Base-by-base conservation (phyloP, 2,888 invertebrate species). In the Branchellion lobata region DNA sequence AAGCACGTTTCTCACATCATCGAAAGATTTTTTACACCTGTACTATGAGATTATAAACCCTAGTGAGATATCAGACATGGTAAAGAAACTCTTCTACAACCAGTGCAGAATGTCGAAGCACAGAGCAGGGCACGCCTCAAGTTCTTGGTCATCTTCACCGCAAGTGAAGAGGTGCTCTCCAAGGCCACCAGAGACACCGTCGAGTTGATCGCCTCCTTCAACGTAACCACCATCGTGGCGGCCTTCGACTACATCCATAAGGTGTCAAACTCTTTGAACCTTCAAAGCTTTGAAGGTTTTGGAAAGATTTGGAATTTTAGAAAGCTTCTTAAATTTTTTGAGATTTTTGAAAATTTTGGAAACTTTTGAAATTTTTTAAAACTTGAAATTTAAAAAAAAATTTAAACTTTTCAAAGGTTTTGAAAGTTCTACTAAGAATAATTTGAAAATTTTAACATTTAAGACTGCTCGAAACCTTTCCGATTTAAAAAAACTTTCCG, bases 231-330 rank as follows among this genome's bases (percentile, higher is more conserved):
- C 24, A 24, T 57, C 21, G 61, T 57, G 14, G 61, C 24, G 8
- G 61, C 61, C 61, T 57, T 57, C 61, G 24, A 57, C n/a, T 57
- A 57, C 61, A 5, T 24, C 24, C 61, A 57, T n/a, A 57, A 57
- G 5, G 40, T 40, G 40, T n/a, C n/a, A n/a, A n/a, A n/a, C n/a
- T n/a, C n/a, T n/a, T n/a, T n/a, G n/a, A n/a, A n/a, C n/a, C n/a
- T n/a, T n/a, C n/a, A n/a, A n/a, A n/a, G n/a, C 18, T 47, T 47
- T 47, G 8, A 47, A 47, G 18, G 18, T 47, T 14, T 47, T 14
- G 18, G 18, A 47, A 47, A 47, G 8, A 14, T 8, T 47, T 8
- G 47, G 18, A 47, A 47, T 14, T 47, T 14, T 14, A 47, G 11
- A 47, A 47, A 47, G 18, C 8, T 14, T 14, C 18, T 47, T 47